Evolutionary conservation across 2,797 vertebrate species (phyloP).

Genomic region (Staurois parvus): DNA sequence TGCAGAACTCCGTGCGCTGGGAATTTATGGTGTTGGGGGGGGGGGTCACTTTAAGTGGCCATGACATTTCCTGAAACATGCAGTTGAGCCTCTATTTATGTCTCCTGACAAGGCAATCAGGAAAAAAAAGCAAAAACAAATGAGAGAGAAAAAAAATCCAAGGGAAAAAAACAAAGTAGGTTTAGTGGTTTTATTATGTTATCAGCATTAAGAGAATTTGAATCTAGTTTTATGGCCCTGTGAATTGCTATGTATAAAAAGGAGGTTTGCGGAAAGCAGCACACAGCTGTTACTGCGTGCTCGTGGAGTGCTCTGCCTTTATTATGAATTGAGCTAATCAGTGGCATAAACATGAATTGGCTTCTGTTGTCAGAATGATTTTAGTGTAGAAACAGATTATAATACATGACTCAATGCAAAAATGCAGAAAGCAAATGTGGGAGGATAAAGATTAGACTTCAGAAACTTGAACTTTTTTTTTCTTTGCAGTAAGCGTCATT

Average conservation of each 20-base stretch:
- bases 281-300: conserved; percentile 62
- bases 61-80: not conserved
- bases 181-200: conserved; percentile 54
- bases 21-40: no score
- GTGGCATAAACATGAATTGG: conserved; percentile 64
- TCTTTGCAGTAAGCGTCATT: conserved; percentile 43
- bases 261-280: conserved; percentile 64
- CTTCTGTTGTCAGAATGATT: conserved; percentile 65
- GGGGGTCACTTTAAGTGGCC: not conserved
- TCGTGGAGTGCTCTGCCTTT: conserved; percentile 62
- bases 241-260: conserved; percentile 63
- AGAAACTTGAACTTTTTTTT: conserved; percentile 31
- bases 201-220: conserved; percentile 60
- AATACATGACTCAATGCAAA: conserved; percentile 53
- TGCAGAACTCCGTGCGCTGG: no score
- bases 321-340: conserved; percentile 64
- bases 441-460: conserved; percentile 49
- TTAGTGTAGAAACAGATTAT: conserved; percentile 47
- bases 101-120: conserved; percentile 16
- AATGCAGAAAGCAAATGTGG: conserved; percentile 56
- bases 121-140: conserved; percentile 21
- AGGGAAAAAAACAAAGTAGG: conserved; percentile 38
- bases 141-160: conserved; percentile 27
- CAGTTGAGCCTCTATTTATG: conserved; percentile 16
- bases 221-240: conserved; percentile 64